Conservation (phyloP, 2,888 invertebrate species). For the Agonum fuliginosum region DNA sequence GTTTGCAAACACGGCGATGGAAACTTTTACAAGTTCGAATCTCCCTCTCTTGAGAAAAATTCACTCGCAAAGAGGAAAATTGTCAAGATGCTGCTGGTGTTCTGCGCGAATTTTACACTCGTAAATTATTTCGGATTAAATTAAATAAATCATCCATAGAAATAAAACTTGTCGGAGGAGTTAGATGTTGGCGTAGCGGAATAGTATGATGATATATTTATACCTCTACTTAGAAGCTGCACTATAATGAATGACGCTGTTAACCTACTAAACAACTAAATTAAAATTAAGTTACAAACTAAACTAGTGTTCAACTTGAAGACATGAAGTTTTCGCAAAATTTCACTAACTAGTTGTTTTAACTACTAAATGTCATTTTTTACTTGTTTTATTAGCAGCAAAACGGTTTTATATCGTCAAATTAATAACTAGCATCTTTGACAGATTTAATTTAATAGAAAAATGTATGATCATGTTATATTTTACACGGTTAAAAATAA, state of each 20-base stretch:
- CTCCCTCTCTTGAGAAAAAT: slow-evolving; percentile 7
- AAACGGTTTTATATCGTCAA: too few relatives aligned
- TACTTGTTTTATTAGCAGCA: too few relatives aligned
- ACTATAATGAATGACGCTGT: not conserved
- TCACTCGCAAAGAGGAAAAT: slow-evolving; percentile 14
- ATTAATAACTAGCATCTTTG: too few relatives aligned
- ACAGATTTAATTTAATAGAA: too few relatives aligned
- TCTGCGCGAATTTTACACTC: too few relatives aligned
- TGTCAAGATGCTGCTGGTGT: too few relatives aligned
- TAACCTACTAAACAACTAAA: slow-evolving; percentile 10
- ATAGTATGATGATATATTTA: not conserved
- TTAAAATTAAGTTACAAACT: slow-evolving; percentile 7
- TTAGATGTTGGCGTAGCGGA: too few relatives aligned
- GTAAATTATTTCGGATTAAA: too few relatives aligned
- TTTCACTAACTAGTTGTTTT: not conserved
- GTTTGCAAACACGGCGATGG: slow-evolving; percentile 52
- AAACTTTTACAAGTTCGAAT: slow-evolving; percentile 53
- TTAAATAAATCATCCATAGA: not conserved
- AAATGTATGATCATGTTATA: too few relatives aligned
- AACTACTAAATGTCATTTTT: too few relatives aligned
- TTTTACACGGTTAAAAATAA: too few relatives aligned
- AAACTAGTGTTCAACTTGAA: not conserved
- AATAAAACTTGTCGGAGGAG: too few relatives aligned
- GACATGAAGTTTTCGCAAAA: slow-evolving; percentile 3
- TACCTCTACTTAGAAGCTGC: not conserved